Percentiles rank a stretch among this genome's conserved stretches.
phyloP scores from a whole-genome alignment of 2,797 vertebrate genomes.

The Carduelis carduelis region DNA sequence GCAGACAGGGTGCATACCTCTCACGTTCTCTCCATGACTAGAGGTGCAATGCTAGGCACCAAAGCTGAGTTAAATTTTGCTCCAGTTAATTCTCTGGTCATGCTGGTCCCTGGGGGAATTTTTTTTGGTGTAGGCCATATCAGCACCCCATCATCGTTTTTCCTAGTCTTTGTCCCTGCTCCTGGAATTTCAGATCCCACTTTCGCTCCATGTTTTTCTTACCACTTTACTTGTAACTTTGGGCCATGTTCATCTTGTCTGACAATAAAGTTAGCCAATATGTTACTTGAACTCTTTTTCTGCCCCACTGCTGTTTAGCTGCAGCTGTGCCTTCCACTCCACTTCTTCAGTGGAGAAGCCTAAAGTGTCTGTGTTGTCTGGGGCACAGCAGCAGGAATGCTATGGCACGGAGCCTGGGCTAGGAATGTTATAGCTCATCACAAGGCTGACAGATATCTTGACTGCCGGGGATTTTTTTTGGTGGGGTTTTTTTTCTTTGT shows the following conservation, averaged over 20 bases:
- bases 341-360: not conserved
- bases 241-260: not conserved
- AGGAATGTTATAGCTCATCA: not conserved
- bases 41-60: not conserved
- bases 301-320: not conserved
- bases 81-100: not conserved
- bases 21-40: not conserved
- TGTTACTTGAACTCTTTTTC: not conserved
- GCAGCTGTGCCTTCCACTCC: not conserved
- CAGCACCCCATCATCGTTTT: not conserved
- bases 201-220: not conserved
- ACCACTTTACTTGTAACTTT: not conserved
- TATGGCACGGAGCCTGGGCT: slow-evolving; percentile 14
- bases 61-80: not conserved
- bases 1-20: not conserved
- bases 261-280: not conserved
- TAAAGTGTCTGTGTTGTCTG: not conserved
- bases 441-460: slow-evolving; percentile 8
- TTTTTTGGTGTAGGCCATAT: not conserved
- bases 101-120: not conserved
- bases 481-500: not conserved
- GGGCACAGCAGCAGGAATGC: not conserved
- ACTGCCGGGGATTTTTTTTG: not conserved
- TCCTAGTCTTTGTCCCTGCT: not conserved
- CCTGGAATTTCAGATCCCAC: not conserved